Evolutionary conservation across 1,140 invertebrate genomes (phyloP).

Genomic region (Sycophila sp.): DNA sequence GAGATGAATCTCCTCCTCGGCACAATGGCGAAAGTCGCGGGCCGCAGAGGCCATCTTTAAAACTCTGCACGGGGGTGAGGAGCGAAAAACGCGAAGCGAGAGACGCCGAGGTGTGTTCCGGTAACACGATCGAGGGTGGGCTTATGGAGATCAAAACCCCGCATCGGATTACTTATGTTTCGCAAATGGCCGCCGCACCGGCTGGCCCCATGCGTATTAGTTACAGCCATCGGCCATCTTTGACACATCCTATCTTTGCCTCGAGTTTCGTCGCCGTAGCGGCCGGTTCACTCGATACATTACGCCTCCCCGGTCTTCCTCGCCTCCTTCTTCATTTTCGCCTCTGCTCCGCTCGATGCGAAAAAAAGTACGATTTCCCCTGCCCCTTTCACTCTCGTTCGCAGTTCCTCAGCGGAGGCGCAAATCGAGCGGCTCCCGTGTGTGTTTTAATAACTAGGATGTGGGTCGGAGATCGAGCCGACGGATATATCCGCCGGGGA

Average conservation of each 20-base stretch:
- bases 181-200: slow-evolving; percentile 55
- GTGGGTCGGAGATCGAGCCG: neutral
- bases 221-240: slow-evolving; percentile 63
- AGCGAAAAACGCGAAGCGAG: neutral
- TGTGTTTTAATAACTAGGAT: neutral
- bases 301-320: slow-evolving; percentile 17
- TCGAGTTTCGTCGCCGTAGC: slow-evolving; percentile 35
- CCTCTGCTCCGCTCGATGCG: neutral
- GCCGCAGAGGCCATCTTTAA: neutral
- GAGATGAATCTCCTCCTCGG: neutral
- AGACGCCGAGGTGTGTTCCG: slow-evolving; percentile 45
- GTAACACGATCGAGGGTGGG: slow-evolving; percentile 65
- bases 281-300: slow-evolving; percentile 25
- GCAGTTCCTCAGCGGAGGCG: too few species aligned
- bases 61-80: neutral
- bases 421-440: too few species aligned
- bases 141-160: slow-evolving; percentile 62
- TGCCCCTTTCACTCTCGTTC: neutral
- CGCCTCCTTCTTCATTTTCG: slow-evolving; percentile 26
- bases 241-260: slow-evolving; percentile 47
- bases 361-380: slow-evolving; percentile 25
- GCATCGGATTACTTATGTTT: slow-evolving; percentile 60
- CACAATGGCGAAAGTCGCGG: neutral
- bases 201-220: slow-evolving; percentile 48
- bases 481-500: neutral